phyloP scores from a whole-genome alignment of 2,113 vertebrate genomes.

The Myiozetetes cayanensis region DNA sequence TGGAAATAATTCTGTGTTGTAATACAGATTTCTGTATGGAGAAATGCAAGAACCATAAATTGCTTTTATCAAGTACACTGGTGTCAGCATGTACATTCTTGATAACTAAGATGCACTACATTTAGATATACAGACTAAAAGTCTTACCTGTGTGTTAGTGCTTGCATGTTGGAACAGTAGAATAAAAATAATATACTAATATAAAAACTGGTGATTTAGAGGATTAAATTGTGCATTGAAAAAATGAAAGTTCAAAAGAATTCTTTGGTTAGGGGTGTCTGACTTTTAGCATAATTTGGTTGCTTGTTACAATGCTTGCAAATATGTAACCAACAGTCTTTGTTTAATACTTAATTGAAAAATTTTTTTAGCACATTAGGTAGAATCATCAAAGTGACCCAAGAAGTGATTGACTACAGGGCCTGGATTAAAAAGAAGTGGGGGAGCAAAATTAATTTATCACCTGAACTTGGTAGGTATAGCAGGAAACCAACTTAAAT shows the following conservation, averaged over 20 bases:
- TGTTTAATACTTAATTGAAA: constrained; percentile 17
- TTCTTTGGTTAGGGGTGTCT: neutral
- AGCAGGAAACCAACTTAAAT: neutral
- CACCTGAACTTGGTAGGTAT: constrained; percentile 74
- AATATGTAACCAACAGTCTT: constrained; percentile 20
- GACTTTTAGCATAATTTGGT: neutral
- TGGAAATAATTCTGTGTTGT: neutral
- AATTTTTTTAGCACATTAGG: constrained; percentile 85
- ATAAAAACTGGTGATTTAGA: neutral
- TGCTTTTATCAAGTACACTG: neutral
- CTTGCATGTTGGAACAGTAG: neutral
- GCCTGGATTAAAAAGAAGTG: constrained; percentile 93
- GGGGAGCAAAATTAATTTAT: constrained; percentile 72
- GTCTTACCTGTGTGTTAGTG: neutral
- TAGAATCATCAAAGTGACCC: constrained; percentile 94
- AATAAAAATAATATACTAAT: neutral
- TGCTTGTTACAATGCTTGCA: constrained; percentile 30
- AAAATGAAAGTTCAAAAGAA: neutral
- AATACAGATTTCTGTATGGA: neutral
- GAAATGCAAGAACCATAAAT: neutral
- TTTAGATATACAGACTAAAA: neutral
- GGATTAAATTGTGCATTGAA: neutral
- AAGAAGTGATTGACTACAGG: constrained; percentile 95
- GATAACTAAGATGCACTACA: neutral
- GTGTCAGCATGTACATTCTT: neutral